These are phyloP conservation scores for Sanderia malayensis DNA, from an alignment of 30 jellyfish, hydroid and myxozoan species.

Conservation along the genomic window DNA sequence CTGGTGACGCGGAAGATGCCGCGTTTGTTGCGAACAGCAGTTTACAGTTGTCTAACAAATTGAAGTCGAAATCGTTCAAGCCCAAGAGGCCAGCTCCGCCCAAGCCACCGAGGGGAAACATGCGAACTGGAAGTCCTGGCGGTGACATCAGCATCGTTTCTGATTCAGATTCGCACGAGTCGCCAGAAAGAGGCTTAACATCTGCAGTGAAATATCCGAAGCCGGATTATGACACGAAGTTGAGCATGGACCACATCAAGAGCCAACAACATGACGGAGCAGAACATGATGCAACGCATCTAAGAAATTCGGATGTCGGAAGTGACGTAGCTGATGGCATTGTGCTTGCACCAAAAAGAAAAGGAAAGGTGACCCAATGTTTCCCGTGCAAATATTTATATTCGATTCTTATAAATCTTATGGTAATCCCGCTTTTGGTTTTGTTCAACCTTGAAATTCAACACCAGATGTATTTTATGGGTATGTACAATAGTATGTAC, in stretches of 20 bases:
- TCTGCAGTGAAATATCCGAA: not conserved
- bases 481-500: too few species aligned
- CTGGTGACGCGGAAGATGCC: too few species aligned
- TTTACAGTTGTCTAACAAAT: too few species aligned
- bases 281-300: not conserved
- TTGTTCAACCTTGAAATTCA: too few species aligned
- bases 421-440: too few species aligned
- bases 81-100: constrained; percentile 43
- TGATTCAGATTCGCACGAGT: constrained; percentile 29
- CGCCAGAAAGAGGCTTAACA: constrained; percentile 2
- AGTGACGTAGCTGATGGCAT: not conserved
- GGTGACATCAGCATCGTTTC: constrained; percentile 16
- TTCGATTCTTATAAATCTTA: too few species aligned
- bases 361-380: not conserved
- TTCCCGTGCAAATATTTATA: too few species aligned
- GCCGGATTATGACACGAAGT: not conserved
- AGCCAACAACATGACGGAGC: not conserved
- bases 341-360: not conserved
- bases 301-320: not conserved
- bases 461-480: too few species aligned
- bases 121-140: constrained; percentile 13
- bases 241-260: not conserved
- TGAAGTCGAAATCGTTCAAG: too few species aligned
- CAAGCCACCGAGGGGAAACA: constrained; percentile 50
- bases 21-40: too few species aligned